Evolutionary conservation across 2,888 invertebrate genomes (phyloP).

Genomic region (Catocala fraxini): DNA sequence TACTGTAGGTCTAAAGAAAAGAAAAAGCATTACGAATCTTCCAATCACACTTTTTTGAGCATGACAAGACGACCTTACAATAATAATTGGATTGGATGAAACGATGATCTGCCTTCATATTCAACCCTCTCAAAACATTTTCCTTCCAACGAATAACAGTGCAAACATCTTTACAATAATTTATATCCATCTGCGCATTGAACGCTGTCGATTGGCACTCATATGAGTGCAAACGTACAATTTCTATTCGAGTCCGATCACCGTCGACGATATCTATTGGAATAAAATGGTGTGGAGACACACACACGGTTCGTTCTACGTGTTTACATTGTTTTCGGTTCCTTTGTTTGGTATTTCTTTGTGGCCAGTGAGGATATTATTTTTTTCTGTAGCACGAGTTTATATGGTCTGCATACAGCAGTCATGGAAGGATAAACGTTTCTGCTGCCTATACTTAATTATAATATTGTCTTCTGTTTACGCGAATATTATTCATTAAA

Average conservation of each 20-base stretch:
- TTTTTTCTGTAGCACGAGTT: neutral
- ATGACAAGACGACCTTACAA: neutral
- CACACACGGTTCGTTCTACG: slow-evolving; percentile 30
- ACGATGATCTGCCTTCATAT: neutral
- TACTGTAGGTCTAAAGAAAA: no score
- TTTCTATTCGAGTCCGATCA: slow-evolving; percentile 51
- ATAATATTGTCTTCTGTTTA: no score
- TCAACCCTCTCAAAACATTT: slow-evolving; percentile 1
- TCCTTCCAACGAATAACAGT: neutral
- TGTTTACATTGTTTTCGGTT: slow-evolving; percentile 2
- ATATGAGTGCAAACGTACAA: slow-evolving; percentile 45
- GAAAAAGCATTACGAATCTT: no score
- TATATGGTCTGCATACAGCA: neutral
- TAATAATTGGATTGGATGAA: neutral
- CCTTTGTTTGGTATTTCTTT: slow-evolving; percentile 2
- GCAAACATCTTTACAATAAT: slow-evolving; percentile 17
- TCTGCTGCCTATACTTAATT: no score
- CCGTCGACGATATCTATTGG: slow-evolving; percentile 37
- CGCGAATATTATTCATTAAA: no score
- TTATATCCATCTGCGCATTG: slow-evolving; percentile 22
- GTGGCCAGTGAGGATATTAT: no score
- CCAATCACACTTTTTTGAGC: no score
- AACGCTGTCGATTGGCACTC: slow-evolving; percentile 40
- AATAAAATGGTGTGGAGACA: slow-evolving; percentile 43
- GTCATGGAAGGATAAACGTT: no score